phyloP scores from a whole-genome alignment of 2,797 vertebrate species.

The Kryptolebias ocellatus region DNA sequence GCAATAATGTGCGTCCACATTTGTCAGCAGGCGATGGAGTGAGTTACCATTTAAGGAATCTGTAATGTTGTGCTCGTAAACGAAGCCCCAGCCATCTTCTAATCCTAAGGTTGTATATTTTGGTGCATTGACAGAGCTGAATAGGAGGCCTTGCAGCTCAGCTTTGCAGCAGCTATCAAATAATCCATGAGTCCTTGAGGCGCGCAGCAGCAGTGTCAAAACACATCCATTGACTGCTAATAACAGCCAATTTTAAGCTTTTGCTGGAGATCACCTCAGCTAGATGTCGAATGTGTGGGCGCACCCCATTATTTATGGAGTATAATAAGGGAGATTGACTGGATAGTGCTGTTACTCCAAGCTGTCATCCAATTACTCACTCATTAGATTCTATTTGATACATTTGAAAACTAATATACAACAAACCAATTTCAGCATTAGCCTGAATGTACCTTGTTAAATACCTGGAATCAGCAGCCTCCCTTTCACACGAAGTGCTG shows the following conservation, averaged over 20 bases:
- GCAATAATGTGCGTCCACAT: constrained; percentile 12
- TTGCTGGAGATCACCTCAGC: constrained; percentile 67
- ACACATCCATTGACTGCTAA: constrained; percentile 74
- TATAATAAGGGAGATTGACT: constrained; percentile 64
- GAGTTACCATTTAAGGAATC: constrained; percentile 20
- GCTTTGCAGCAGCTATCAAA: constrained; percentile 66
- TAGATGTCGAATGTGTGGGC: constrained; percentile 63
- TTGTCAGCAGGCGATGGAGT: constrained; percentile 14
- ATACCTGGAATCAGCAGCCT: constrained; percentile 23
- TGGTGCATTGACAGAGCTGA: constrained; percentile 70
- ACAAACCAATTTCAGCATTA: constrained; percentile 33
- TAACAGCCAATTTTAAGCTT: constrained; percentile 74
- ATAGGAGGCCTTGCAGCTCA: constrained; percentile 64
- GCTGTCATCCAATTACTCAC: constrained; percentile 66
- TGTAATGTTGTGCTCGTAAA: constrained; percentile 17
- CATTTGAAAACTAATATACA: constrained; percentile 35
- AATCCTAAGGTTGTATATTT: constrained; percentile 57
- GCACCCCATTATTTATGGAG: constrained; percentile 62
- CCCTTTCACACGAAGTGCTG: constrained; percentile 15
- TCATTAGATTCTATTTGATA: constrained; percentile 65
- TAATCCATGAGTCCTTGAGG: constrained; percentile 79
- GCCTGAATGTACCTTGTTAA: constrained; percentile 34
- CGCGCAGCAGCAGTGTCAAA: constrained; percentile 74
- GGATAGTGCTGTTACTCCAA: constrained; percentile 61
- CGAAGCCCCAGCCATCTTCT: constrained; percentile 22